A percentile compares a stretch with the other conserved stretches of the same genome.
Evolutionary conservation across 1,140 invertebrate species (phyloP).

Genomic region (Artemia franciscana): DNA sequence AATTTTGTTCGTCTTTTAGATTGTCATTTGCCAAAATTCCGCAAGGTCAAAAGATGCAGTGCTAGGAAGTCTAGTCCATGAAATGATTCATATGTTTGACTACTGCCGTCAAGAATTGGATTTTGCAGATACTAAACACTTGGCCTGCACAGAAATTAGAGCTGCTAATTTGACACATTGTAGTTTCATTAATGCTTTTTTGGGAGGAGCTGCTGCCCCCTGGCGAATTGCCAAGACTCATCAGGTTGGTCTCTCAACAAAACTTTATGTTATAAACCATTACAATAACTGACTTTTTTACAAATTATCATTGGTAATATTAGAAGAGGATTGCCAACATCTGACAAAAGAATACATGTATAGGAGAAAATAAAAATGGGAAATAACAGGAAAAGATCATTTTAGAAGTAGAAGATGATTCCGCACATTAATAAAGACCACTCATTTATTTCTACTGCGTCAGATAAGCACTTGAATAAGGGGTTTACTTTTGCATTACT

Average conservation of each 20-base stretch:
- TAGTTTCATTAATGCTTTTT: conserved; percentile 51
- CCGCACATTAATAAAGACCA: no score
- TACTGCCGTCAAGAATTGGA: conserved; percentile 68
- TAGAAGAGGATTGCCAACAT: no score
- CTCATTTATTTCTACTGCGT: no score
- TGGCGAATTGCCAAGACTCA: conserved; percentile 46
- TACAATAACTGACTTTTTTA: no score
- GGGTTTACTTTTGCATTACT: no score
- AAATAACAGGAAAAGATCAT: no score
- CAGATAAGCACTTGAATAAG: no score
- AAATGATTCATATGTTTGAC: conserved; percentile 93
- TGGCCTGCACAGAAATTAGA: conserved; percentile 82
- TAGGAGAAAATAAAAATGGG: no score
- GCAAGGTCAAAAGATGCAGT: conserved; percentile 34
- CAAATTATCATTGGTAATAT: no score
- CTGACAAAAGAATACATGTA: no score
- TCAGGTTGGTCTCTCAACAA: conserved; percentile 34
- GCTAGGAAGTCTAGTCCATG: conserved; percentile 60
- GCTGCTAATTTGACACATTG: conserved; percentile 80
- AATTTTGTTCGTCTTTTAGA: conserved; percentile 26
- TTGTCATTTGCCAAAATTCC: conserved; percentile 77
- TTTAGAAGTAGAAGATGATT: no score
- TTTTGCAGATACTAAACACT: conserved; percentile 68
- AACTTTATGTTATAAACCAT: no score
- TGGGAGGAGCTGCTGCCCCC: conserved; percentile 44